Conservation (phyloP, 2,113 vertebrate species). For the Syngnathus typhle region DNA sequence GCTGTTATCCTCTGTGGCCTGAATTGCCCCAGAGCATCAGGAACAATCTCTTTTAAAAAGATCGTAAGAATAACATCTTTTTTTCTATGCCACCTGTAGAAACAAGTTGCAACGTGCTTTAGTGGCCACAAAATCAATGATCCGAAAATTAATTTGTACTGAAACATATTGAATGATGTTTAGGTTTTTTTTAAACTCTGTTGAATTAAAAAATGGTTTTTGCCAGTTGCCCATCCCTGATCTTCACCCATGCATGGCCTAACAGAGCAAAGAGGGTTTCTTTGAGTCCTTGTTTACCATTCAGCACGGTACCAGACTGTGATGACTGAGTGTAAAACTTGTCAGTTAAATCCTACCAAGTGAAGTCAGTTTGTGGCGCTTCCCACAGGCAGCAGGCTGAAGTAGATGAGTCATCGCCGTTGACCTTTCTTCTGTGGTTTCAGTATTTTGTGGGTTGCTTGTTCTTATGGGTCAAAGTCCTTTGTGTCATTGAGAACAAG, state of each 20-base stretch:
- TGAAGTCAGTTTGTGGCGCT: conserved; percentile 23
- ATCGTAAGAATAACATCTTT: neutral
- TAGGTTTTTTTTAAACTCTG: no score
- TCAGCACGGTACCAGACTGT: conserved; percentile 12
- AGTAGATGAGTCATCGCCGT: conserved; percentile 51
- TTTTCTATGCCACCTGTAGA: neutral
- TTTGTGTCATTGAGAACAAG: conserved; percentile 15
- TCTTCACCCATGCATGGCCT: neutral
- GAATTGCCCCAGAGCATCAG: conserved; percentile 23
- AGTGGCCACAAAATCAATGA: neutral
- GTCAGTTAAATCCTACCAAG: conserved; percentile 26
- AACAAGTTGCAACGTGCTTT: neutral
- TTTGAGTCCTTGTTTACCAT: neutral
- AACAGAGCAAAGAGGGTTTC: conserved; percentile 3
- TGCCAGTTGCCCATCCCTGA: neutral
- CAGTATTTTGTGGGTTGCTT: conserved; percentile 17
- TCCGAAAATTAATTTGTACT: neutral
- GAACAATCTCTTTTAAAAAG: conserved; percentile 5
- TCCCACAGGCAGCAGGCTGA: conserved; percentile 48
- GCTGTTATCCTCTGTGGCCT: conserved; percentile 53
- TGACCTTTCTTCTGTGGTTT: conserved; percentile 61
- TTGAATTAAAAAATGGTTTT: no score
- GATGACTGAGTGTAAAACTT: conserved; percentile 29
- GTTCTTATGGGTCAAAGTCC: conserved; percentile 23
- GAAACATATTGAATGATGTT: neutral